A percentile compares a stretch with the other conserved stretches of the same genome.
These are phyloP conservation scores for Pantelozetes paolii DNA, from an alignment of 2,888 invertebrate genomes.

Conservation along the genomic window DNA sequence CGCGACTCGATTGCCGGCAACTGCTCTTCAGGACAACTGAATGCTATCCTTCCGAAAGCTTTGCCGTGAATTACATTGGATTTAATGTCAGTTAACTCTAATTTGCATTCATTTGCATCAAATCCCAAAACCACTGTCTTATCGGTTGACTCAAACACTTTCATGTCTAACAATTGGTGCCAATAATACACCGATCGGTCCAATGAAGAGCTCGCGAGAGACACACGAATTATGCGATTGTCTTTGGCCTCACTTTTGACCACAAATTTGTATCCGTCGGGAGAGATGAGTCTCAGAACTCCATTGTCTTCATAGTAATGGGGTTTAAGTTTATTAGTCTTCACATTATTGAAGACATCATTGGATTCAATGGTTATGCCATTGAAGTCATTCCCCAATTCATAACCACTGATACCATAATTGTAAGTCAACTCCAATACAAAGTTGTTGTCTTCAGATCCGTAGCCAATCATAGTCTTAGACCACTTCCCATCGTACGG, in stretches of 20 bases:
- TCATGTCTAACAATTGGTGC: conserved; percentile 71
- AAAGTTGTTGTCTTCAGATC: conserved; percentile 88
- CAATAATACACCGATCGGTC: conserved; percentile 72
- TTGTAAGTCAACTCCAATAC: conserved; percentile 96
- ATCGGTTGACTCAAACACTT: conserved; percentile 61
- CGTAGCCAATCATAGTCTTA: conserved; percentile 98
- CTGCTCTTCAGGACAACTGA: conserved; percentile 68
- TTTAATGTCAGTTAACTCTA: conserved; percentile 64
- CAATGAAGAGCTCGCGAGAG: conserved; percentile 71
- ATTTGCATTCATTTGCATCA: conserved; percentile 60
- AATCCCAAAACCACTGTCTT: conserved; percentile 67
- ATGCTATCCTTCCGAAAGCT: conserved; percentile 93
- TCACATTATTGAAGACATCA: conserved; percentile 31
- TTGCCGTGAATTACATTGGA: conserved; percentile 70
- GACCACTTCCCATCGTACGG: conserved; percentile 65
- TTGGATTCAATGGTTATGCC: conserved; percentile 39
- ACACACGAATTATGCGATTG: conserved; percentile 68
- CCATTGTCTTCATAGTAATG: conserved; percentile 35
- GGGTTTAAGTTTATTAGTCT: conserved; percentile 18
- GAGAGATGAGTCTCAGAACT: conserved; percentile 28
- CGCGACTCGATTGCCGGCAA: conserved; percentile 63
- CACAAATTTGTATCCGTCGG: conserved; percentile 43
- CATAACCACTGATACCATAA: conserved; percentile 82
- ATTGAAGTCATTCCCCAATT: conserved; percentile 81
- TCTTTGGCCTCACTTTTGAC: neutral